phyloP scores from a whole-genome alignment of 2,113 vertebrate species.

The Psammodynastes pulverulentus region DNA sequence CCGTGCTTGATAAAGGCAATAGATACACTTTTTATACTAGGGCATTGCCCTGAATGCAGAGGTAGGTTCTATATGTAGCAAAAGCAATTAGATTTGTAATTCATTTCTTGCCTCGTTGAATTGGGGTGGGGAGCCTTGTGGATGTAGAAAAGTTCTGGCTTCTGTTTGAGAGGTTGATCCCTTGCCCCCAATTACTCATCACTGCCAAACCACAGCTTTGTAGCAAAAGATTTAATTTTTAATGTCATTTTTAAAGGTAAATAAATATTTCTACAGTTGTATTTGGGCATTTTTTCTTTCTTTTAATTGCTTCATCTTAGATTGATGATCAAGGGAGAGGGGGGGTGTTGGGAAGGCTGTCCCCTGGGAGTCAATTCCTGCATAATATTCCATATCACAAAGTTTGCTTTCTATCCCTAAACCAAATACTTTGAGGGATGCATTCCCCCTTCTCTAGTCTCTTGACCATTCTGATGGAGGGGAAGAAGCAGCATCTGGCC shows the following conservation, averaged over 20 bases:
- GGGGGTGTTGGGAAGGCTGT: background rate
- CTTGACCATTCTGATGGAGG: background rate
- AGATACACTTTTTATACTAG: background rate
- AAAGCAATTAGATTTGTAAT: background rate
- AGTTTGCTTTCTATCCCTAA: background rate
- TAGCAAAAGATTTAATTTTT: slow-evolving; percentile 26
- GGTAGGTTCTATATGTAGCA: background rate
- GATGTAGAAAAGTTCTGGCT: background rate
- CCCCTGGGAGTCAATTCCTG: background rate
- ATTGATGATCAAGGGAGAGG: background rate
- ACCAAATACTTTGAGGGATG: background rate
- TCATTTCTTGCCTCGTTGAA: background rate
- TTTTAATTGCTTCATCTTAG: background rate
- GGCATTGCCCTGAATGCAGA: background rate
- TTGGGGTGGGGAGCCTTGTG: background rate
- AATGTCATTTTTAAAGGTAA: slow-evolving; percentile 19
- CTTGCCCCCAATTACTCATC: background rate
- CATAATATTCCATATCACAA: background rate
- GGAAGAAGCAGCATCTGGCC: background rate
- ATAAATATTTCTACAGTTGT: slow-evolving; percentile 26
- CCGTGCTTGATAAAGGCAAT: background rate
- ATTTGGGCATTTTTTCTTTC: background rate
- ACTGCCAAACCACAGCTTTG: slow-evolving; percentile 25
- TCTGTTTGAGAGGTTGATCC: background rate
- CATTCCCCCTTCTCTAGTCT: background rate